These are phyloP conservation scores for Serranus cabrilla DNA, from an alignment of 2,797 vertebrate species.

Conservation along the genomic window DNA sequence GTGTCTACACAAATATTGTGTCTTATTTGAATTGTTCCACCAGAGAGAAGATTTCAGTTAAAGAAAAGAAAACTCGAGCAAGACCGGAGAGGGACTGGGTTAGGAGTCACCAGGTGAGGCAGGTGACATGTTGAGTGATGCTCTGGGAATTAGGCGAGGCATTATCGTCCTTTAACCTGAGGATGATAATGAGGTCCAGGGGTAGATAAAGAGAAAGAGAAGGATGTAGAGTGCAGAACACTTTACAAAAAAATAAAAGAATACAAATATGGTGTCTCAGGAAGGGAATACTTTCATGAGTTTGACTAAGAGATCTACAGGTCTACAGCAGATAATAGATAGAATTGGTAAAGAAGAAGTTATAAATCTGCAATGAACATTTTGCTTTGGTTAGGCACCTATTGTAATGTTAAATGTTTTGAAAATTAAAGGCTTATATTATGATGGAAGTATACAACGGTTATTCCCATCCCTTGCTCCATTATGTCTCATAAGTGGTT, in stretches of 20 bases:
- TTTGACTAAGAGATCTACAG: no score
- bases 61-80: conserved; percentile 4
- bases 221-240: conserved; percentile 10
- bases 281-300: conserved; percentile 64
- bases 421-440: no score
- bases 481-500: no score
- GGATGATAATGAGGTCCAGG: conserved; percentile 30
- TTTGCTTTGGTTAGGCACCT: no score
- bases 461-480: no score
- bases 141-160: conserved; percentile 48
- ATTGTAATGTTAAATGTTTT: no score
- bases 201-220: conserved; percentile 17
- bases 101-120: conserved; percentile 48
- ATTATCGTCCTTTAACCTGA: conserved; percentile 54
- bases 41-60: conserved; percentile 38
- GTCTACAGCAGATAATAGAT: no score
- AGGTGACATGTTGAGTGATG: conserved; percentile 61
- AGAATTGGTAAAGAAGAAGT: no score
- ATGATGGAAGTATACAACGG: no score
- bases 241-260: conserved; percentile 30
- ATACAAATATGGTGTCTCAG: conserved; percentile 21
- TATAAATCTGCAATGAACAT: no score
- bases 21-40: conserved; percentile 67
- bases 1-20: conserved; percentile 58
- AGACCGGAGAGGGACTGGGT: conserved; percentile 4